Evolutionary conservation across 1,140 invertebrate genomes (phyloP).

Genomic region (Nebria ingens): DNA sequence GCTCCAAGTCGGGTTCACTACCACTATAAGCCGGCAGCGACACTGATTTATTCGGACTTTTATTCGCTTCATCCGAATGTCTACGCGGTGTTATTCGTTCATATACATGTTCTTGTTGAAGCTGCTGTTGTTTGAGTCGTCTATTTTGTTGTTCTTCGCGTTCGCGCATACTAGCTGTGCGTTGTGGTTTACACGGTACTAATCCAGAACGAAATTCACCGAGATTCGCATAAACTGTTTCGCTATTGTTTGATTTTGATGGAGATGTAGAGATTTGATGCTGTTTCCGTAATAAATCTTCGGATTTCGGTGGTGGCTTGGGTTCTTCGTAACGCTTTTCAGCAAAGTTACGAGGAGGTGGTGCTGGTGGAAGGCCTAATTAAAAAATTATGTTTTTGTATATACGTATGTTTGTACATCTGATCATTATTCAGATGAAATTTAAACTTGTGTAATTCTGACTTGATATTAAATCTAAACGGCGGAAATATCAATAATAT

Average conservation of each 20-base stretch:
- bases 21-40: slow-evolving; percentile 47
- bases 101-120: slow-evolving; percentile 22
- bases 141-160: slow-evolving; percentile 47
- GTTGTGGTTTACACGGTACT: slow-evolving; percentile 62
- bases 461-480: too few species aligned
- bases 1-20: slow-evolving; percentile 70
- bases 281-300: slow-evolving; percentile 47
- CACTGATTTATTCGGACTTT: neutral
- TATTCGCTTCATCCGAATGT: slow-evolving; percentile 16
- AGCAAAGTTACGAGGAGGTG: slow-evolving; percentile 45
- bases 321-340: slow-evolving; percentile 32
- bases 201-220: slow-evolving; percentile 66
- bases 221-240: slow-evolving; percentile 65
- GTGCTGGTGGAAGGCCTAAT: slow-evolving; percentile 34
- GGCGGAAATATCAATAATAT: too few species aligned
- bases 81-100: slow-evolving; percentile 37
- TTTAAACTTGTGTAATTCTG: too few species aligned
- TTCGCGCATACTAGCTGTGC: slow-evolving; percentile 72
- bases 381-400: too few species aligned
- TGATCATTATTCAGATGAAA: too few species aligned
- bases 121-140: neutral
- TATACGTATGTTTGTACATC: too few species aligned
- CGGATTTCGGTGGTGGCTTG: slow-evolving; percentile 60
- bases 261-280: slow-evolving; percentile 35
- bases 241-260: slow-evolving; percentile 28